Evolutionary conservation across 2,888 invertebrate genomes (phyloP), one percentile per base, ranked within the genome.

Genomic region (Scrobipalpa costella): DNA sequence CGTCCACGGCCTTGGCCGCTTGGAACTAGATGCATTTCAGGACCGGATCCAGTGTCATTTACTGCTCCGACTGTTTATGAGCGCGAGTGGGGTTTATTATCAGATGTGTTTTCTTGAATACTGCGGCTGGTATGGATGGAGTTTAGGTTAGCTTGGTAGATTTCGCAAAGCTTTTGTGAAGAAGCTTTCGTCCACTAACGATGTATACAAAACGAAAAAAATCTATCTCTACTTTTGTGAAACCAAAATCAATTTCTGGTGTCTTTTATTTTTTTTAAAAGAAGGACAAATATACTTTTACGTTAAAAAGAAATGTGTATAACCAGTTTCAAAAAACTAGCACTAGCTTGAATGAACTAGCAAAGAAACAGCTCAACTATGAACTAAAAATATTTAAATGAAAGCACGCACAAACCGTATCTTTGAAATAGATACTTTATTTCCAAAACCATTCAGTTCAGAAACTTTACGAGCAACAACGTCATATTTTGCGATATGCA

Each of bases 11-110:
- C 87, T 87, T 85, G 86, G 81, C 81, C 82, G 78, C 77, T 80
- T 84, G 78, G 79, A 79, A 80, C 73, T 79, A 79, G 80, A 82
- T 80, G 78, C 83, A 81, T 84, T 77, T 79, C 73, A 72, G 68
- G 69, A 69, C 21, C 44, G 40, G 38, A 58, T 58, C 40, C n/a
- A 55, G 55, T 55, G 34, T 34, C n/a, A 47, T 27, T 27, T 27
- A 27, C 27, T 50, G 17, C 50, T 50, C 17, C 50, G 19, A 15
- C 1, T 50, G 2, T 21, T 17, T 17, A 21, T 50, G 9, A 21
- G 50, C 21, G 50, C 21, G 2, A 50, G 17, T 21, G 21, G 8
- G 50, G 17, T 19, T 1, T 50, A 6, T 9, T 50, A 21, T 21
- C 6, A 50, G 27, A 27, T 27, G 27, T 27, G 27, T 27, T 27